Base-by-base conservation (phyloP, 2,888 invertebrate species). In the Apodemia mormo region DNA sequence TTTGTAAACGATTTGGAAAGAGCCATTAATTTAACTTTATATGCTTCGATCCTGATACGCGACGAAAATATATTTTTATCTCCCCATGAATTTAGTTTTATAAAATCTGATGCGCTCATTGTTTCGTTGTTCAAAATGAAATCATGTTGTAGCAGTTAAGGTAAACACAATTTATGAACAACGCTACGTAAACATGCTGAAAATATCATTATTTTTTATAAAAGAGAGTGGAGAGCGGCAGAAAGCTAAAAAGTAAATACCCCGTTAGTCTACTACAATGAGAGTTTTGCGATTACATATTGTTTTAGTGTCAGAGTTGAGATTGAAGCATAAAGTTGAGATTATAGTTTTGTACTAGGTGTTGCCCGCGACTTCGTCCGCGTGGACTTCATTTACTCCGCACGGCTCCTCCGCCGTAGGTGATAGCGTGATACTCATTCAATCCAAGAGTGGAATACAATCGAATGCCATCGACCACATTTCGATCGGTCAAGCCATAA, bases 1-100 rank as follows among this genome's bases (percentile, higher is more conserved):
- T 80, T 58, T 79, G 77, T 74, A 74, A 77, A 78, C 76, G 81
- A 82, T 82, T 81, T 37, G 33, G 61, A 61, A 33, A 61, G 14
- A 61, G 61, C 37, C 61, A 61, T 61, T 61, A 14, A 61, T 61
- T 61, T 61, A 33, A 61, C 61, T 61, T 64, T 64, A 64, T 64
- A 37, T 64, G 64, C 64, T 64, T n/a, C 64, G 64, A n/a, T 61
- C 14, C 37, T 37, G 37, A 61, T 61, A 61, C 33, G 61, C 33
- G 61, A 37, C 33, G 61, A 61, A 61, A 61, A 61, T 61, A 61
- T 61, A 37, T 61, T 61, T 37, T 37, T 52, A 52, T 52, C n/a
- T 33, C 33, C 12, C 8, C 33, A 33, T 61, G 14, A 61, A 33
- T 61, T 61, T 61, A 61, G 61, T 30, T 61, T 37, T 2, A 37